Evolutionary conservation across 2,888 invertebrate species (phyloP).

Genomic region (Cosmorhoe ocellata): DNA sequence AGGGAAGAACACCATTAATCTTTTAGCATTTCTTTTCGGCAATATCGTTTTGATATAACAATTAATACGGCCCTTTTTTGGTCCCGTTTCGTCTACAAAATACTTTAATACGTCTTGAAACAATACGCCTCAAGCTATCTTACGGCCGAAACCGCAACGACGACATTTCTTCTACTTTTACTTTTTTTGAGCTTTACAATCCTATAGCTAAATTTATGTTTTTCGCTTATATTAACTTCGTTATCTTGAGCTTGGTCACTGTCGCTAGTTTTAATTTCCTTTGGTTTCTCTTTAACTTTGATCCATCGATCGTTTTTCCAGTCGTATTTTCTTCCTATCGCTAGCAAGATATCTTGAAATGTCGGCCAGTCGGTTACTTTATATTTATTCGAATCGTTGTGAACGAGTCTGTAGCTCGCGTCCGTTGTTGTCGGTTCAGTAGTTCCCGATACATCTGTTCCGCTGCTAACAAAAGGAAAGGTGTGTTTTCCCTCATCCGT

Average conservation of each 20-base stretch:
- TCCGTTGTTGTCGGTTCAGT: slow-evolving; percentile 21
- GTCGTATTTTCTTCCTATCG: slow-evolving; percentile 70
- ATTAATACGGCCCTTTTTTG: slow-evolving; percentile 54
- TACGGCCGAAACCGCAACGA: slow-evolving; percentile 73
- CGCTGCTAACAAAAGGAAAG: slow-evolving; percentile 23
- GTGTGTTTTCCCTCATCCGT: slow-evolving; percentile 36
- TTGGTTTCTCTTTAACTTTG: slow-evolving; percentile 65
- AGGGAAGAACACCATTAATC: slow-evolving; percentile 36
- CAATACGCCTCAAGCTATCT: slow-evolving; percentile 55
- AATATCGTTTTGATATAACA: slow-evolving; percentile 39
- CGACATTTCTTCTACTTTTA: slow-evolving; percentile 71
- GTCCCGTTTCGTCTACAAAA: slow-evolving; percentile 66
- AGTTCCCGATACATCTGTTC: slow-evolving; percentile 19
- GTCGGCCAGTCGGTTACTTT: slow-evolving; percentile 58
- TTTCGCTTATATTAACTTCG: slow-evolving; percentile 53
- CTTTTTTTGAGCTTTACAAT: slow-evolving; percentile 69
- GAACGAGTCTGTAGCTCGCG: slow-evolving; percentile 22
- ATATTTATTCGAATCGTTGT: slow-evolving; percentile 24
- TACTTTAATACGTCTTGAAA: slow-evolving; percentile 43
- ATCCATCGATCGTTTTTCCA: slow-evolving; percentile 79
- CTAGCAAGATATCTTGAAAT: slow-evolving; percentile 68
- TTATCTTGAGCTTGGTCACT: slow-evolving; percentile 29
- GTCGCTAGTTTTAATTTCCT: slow-evolving; percentile 30
- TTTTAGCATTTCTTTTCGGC: slow-evolving; percentile 33
- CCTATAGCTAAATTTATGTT: slow-evolving; percentile 72